Evolutionary conservation across 2,797 vertebrate genomes (phyloP), one percentile per base, ranked within the genome.

Genomic region (Catostomus latipinnis): DNA sequence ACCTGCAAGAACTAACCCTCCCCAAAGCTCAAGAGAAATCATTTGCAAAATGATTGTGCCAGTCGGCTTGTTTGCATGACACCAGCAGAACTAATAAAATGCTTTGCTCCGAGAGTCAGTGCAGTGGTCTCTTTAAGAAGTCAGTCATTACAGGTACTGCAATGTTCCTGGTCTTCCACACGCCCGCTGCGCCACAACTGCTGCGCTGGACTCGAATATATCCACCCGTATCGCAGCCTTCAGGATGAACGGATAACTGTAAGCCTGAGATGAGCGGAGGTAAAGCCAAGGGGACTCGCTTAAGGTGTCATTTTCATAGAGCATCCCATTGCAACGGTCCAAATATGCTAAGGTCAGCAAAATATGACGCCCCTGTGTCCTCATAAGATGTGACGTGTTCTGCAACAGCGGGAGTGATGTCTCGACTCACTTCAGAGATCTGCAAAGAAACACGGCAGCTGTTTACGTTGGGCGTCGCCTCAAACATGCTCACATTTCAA

Each of bases 321-420:
- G 88, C 84, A 85, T 88, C 85, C 77, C 85, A 80, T 86, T 65
- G 82, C 78, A 84, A 85, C 76, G 70, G 69, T 56, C 86, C 85
- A 65, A 89, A 94, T 93, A 91, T 93, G 93, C 91, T 85, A 87
- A 86, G 88, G 91, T 95, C 92, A 94, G 93, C 93, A 90, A 89
- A 92, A 91, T 80, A 76, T 86, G 76, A 89, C 87, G 86, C 90
- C 88, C 88, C 90, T 87, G 88, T 92, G 93, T 92, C 93, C 91
- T 95, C 89, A 86, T 72, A 93, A 94, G 89, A 92, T 91, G 88
- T 91, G 92, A 90, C 83, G 89, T 89, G 89, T 89, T 92, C 91
- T 92, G 91, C 82, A 88, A 89, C 87, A 92, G 86, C 82, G 76
- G 90, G 89, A 82, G 93, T 89, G 91, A 91, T 89, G 83, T 87